A percentile compares a stretch with the other conserved stretches of the same genome.
These are phyloP conservation scores for Telenomus remus DNA, from an alignment of 1,140 invertebrate species.

Conservation along the genomic window DNA sequence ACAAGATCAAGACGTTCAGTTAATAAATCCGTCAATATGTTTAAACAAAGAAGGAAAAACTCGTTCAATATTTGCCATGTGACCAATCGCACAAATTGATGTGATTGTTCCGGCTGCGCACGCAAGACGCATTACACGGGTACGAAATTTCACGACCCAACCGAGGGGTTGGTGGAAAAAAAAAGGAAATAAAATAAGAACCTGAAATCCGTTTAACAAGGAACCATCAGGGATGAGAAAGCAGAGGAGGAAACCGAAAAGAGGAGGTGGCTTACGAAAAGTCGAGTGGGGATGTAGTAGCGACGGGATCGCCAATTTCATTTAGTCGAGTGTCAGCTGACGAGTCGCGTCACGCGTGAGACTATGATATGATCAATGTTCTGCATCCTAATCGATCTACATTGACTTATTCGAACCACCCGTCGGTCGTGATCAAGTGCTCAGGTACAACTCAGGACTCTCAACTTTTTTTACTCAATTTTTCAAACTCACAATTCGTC, in stretches of 20 bases:
- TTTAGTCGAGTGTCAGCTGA: slow-evolving; percentile 59
- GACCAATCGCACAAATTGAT: slow-evolving; percentile 7
- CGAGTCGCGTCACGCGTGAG: slow-evolving; percentile 48
- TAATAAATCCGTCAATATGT: slow-evolving; percentile 10
- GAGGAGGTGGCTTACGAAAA: slow-evolving; percentile 38
- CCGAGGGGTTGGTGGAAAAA: slow-evolving; percentile 27
- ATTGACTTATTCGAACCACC: too few species aligned
- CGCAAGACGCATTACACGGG: slow-evolving; percentile 3
- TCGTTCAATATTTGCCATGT: too few species aligned
- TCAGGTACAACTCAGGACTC: too few species aligned
- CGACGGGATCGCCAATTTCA: slow-evolving; percentile 53
- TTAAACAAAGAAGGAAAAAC: slow-evolving; percentile 6
- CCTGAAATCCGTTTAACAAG: background rate
- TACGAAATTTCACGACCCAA: slow-evolving; percentile 13
- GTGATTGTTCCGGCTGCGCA: slow-evolving; percentile 29
- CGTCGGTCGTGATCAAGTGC: too few species aligned
- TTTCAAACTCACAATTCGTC: too few species aligned
- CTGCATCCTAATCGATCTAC: too few species aligned
- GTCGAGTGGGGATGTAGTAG: slow-evolving; percentile 36
- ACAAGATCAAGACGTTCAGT: background rate
- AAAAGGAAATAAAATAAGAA: slow-evolving; percentile 1
- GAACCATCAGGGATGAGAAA: slow-evolving; percentile 15
- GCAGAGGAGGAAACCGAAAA: slow-evolving; percentile 32
- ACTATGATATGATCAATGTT: slow-evolving; percentile 18
- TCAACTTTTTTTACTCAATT: too few species aligned